Percentiles rank a stretch among this genome's conserved stretches.
phyloP scores from a whole-genome alignment of 2,113 vertebrate genomes.

The Vicugna pacos region DNA sequence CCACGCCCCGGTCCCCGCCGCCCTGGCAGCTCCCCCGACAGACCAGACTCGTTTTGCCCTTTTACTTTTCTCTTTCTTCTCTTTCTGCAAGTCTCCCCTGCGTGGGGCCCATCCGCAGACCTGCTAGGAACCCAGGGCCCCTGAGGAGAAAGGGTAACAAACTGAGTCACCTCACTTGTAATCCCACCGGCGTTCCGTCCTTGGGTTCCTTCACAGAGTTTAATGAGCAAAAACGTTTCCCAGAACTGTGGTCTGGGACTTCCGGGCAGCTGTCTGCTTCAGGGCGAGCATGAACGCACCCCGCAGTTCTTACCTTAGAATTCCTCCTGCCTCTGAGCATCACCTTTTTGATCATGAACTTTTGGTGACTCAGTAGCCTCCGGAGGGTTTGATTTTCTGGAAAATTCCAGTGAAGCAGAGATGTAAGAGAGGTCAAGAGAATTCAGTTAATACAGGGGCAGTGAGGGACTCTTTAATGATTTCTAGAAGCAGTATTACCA shows the following conservation, averaged over 20 bases:
- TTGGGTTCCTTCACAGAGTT: conserved; percentile 16
- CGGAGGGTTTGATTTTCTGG: conserved; percentile 29
- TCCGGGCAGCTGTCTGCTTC: neutral
- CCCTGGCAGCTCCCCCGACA: neutral
- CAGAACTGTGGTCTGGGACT: conserved; percentile 7
- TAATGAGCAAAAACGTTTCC: conserved; percentile 49
- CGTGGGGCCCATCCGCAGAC: neutral
- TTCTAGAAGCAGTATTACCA: conserved; percentile 47
- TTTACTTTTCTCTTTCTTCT: neutral
- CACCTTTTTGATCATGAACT: neutral
- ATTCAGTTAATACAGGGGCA: conserved; percentile 8
- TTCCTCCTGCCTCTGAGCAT: neutral
- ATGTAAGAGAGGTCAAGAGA: conserved; percentile 18
- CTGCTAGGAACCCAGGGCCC: neutral
- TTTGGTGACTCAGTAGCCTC: neutral
- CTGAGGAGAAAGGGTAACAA: neutral
- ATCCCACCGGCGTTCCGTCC: neutral
- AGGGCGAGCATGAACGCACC: neutral
- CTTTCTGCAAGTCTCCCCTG: neutral
- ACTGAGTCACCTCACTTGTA: neutral
- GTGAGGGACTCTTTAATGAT: conserved; percentile 9
- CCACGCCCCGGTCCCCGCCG: neutral
- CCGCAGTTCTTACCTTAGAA: neutral
- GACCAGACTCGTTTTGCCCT: neutral
- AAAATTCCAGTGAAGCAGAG: conserved; percentile 51